Percentiles rank a stretch among this genome's conserved stretches.
Evolutionary conservation across 2,113 vertebrate genomes (phyloP).

Genomic region (Sebastes fasciatus): DNA sequence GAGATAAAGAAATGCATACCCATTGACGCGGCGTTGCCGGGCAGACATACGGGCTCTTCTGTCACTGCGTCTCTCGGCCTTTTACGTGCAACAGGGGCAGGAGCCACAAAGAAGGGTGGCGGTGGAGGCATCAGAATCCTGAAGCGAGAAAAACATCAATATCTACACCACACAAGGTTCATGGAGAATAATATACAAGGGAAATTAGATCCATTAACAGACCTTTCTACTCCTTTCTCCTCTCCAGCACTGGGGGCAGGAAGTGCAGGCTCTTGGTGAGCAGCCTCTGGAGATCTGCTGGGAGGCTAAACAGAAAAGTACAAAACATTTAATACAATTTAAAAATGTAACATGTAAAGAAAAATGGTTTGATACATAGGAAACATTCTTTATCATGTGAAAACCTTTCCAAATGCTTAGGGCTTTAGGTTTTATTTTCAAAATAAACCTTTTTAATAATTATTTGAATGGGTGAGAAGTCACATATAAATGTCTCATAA

Average conservation of each 20-base stretch:
- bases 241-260: conserved; percentile 47
- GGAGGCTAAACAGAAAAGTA: conserved; percentile 51
- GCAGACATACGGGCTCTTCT: conserved; percentile 21
- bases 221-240: conserved; percentile 76
- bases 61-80: conserved; percentile 63
- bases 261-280: conserved; percentile 42
- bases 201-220: conserved; percentile 7
- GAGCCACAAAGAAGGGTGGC: conserved; percentile 55
- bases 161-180: not conserved
- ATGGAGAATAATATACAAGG: not conserved
- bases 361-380: not conserved
- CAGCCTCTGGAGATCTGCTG: conserved; percentile 53
- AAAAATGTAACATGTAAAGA: not conserved
- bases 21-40: conserved; percentile 22
- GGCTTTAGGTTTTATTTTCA: not conserved
- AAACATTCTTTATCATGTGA: not conserved
- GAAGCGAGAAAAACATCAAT: conserved; percentile 9
- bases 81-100: conserved; percentile 68
- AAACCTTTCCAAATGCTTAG: not conserved
- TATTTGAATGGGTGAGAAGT: not conserved
- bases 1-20: conserved; percentile 67
- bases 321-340: not conserved
- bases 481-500: not conserved
- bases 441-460: not conserved
- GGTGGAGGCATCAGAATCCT: conserved; percentile 86